phyloP scores from a whole-genome alignment of 1,140 invertebrate species.

The Rhagoletis pomonella region DNA sequence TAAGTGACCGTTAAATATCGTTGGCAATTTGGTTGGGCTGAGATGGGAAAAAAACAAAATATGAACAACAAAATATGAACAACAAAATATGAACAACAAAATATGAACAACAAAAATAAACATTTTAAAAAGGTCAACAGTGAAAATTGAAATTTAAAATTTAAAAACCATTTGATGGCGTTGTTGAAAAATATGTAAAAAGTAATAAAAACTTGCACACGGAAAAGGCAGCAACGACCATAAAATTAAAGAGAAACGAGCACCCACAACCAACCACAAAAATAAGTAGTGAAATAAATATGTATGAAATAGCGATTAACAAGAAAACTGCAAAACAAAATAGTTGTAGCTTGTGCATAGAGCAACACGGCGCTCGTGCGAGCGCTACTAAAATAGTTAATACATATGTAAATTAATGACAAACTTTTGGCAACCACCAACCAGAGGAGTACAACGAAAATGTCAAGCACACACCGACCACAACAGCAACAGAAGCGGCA shows the following conservation, averaged over 20 bases:
- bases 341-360: neutral
- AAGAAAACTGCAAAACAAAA: neutral
- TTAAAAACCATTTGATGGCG: neutral
- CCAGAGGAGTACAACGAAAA: conserved; percentile 10
- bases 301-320: neutral
- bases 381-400: conserved; percentile 27
- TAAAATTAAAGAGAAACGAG: neutral
- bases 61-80: neutral
- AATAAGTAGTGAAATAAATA: neutral
- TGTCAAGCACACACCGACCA: neutral
- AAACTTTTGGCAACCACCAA: neutral
- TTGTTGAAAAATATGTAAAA: neutral
- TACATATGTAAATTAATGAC: conserved; percentile 30
- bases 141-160: neutral
- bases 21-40: neutral
- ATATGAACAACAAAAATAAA: neutral
- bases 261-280: neutral
- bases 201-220: neutral
- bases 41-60: neutral
- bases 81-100: neutral
- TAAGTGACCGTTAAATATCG: conserved; percentile 30
- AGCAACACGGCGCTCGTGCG: neutral
- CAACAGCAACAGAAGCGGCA: neutral
- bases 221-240: conserved; percentile 10
- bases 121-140: neutral